Evolutionary conservation across 2,797 vertebrate species (phyloP).

Genomic region (Squalus acanthias): DNA sequence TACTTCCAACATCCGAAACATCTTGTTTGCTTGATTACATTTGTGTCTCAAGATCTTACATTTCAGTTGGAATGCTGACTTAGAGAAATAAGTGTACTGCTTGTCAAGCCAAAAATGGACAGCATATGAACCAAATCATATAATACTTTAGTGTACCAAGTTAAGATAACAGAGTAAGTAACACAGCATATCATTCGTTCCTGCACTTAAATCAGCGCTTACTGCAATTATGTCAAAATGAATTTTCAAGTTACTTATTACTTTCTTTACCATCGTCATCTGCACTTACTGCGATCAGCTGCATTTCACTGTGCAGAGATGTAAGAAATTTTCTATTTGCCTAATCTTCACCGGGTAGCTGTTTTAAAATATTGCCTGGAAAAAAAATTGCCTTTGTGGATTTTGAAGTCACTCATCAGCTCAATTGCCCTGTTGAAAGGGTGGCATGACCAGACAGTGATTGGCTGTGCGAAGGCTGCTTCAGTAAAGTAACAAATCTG

Average conservation of each 20-base stretch:
- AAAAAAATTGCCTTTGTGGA: background rate
- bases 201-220: background rate
- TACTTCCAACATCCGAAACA: background rate
- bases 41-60: constrained; percentile 25
- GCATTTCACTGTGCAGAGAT: background rate
- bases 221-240: constrained; percentile 22
- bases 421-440: background rate
- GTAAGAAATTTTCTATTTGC: background rate
- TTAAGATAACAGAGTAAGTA: constrained; percentile 1
- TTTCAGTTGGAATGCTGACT: background rate
- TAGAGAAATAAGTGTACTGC: background rate
- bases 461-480: background rate
- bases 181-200: constrained; percentile 1
- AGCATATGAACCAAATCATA: constrained; percentile 21
- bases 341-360: background rate
- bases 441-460: background rate
- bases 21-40: constrained; percentile 18
- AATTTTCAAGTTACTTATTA: constrained; percentile 28
- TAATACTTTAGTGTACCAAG: background rate
- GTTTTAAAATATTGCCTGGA: background rate
- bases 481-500: background rate
- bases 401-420: background rate
- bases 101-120: background rate
- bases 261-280: background rate
- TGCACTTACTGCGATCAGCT: background rate